These are phyloP conservation scores for Halisarca cf. caerulea DNA, from an alignment of 37 sponge, comb jelly and placozoan species.

Conservation along the genomic window DNA sequence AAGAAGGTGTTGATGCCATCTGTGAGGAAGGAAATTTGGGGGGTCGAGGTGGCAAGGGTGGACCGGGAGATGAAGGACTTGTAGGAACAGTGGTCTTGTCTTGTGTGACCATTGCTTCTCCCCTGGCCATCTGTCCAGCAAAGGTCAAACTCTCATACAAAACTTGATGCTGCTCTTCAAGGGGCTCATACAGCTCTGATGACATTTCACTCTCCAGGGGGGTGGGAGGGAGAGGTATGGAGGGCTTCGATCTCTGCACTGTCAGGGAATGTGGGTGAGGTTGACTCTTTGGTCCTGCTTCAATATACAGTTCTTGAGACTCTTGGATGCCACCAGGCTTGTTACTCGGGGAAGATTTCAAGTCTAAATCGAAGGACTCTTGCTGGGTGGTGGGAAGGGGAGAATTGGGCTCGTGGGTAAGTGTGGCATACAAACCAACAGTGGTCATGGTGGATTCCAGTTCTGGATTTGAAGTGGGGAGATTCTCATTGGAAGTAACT, in stretches of 20 bases:
- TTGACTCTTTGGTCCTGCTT: background rate
- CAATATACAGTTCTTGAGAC: slow-evolving; percentile 5
- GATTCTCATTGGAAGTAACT: too few species aligned
- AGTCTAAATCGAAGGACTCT: background rate
- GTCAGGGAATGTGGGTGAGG: background rate
- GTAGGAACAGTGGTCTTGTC: too few species aligned
- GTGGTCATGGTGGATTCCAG: background rate
- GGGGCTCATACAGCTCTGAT: too few species aligned
- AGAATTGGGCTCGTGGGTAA: background rate
- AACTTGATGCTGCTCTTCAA: too few species aligned
- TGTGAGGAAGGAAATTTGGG: background rate
- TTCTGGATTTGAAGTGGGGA: too few species aligned
- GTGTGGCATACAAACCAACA: background rate
- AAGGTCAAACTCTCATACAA: background rate
- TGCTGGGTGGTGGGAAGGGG: background rate
- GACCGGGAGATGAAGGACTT: background rate
- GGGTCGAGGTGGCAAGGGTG: background rate
- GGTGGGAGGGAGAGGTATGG: background rate
- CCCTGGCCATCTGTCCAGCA: background rate
- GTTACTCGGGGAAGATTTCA: too few species aligned
- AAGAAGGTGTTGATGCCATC: too few species aligned
- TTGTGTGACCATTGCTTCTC: too few species aligned
- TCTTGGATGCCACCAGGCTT: background rate
- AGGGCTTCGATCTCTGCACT: background rate
- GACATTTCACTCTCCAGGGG: background rate